Evolutionary conservation across 1,140 invertebrate species (phyloP), one percentile per base, ranked within the genome.

Genomic region (Drosophila bocqueti): DNA sequence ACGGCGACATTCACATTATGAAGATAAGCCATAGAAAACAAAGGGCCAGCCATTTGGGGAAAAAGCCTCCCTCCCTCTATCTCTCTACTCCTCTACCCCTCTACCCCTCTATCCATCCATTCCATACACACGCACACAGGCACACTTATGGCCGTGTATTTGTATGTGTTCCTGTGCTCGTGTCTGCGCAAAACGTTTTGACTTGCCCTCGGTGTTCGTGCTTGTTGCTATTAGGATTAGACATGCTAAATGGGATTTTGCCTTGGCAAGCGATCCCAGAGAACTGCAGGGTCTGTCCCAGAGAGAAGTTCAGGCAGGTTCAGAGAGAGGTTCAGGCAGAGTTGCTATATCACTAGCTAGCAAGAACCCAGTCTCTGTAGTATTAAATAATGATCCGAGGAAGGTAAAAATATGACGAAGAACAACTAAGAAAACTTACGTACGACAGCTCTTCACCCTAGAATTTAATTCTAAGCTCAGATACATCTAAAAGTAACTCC

Each of bases 11-110:
- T 74, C 83, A 84, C 84, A 87, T 87, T 89, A 87, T 83, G 84
- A 87, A 87, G 83, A 87, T 87, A 87, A 89, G 77, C 83, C 81
- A 80, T 78, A 62, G 84, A 87, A 87, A 87, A 89, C 83, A 87
- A 89, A 87, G 77, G 84, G 68, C 83, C 68, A 54, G 40, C 36
- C 47, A 42, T 63, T 26, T 34, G 74, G 52, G 71, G 73, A 26
- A 76, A 69, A 76, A 58, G 52, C 52, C 61, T 58, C 21, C 52
- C 5, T 11, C 2, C 26, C 26, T 3, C 1, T 3, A 4, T 9
- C 9, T 3, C 31, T 13, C 34, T 36, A 13, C 0, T 11, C 11
- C 10, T 34, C 34, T 34, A 0, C 4, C 26, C 8, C 47, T 15
- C 45, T 45, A 6, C 11, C 13, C 26, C n/a, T 10, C 31, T 34